These are phyloP conservation scores for Chromobotia macracanthus DNA, from an alignment of 2,797 vertebrate species.

Conservation along the genomic window DNA sequence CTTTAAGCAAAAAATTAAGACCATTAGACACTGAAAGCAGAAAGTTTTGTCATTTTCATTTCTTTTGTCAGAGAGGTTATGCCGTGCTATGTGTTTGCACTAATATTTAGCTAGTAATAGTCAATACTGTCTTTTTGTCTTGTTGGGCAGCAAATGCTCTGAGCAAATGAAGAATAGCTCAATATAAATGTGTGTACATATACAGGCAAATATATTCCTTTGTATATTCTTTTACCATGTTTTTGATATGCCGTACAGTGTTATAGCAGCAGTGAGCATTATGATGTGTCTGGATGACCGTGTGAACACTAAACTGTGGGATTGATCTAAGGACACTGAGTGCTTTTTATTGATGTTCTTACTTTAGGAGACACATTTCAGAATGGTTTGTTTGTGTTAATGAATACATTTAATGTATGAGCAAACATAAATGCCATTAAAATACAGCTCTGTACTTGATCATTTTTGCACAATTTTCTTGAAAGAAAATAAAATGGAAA, in stretches of 20 bases:
- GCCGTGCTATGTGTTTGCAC: constrained; percentile 75
- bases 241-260: constrained; percentile 73
- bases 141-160: constrained; percentile 82
- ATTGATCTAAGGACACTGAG: constrained; percentile 83
- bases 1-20: neutral
- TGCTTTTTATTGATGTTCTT: constrained; percentile 70
- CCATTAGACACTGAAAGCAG: neutral
- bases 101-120: constrained; percentile 81
- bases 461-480: constrained; percentile 87
- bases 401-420: constrained; percentile 97
- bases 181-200: constrained; percentile 67
- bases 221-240: constrained; percentile 51
- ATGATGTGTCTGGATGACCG: constrained; percentile 86
- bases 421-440: constrained; percentile 82
- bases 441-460: constrained; percentile 76
- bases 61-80: constrained; percentile 45
- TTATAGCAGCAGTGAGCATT: constrained; percentile 74
- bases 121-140: constrained; percentile 80
- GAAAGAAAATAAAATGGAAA: constrained; percentile 58
- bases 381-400: constrained; percentile 85
- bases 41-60: neutral
- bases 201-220: constrained; percentile 49
- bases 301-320: constrained; percentile 91
- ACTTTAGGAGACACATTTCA: constrained; percentile 70
- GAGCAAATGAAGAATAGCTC: constrained; percentile 77